Conservation (phyloP, 37 sponge, comb jelly and placozoan genomes). For the Spongilla lacustris region DNA sequence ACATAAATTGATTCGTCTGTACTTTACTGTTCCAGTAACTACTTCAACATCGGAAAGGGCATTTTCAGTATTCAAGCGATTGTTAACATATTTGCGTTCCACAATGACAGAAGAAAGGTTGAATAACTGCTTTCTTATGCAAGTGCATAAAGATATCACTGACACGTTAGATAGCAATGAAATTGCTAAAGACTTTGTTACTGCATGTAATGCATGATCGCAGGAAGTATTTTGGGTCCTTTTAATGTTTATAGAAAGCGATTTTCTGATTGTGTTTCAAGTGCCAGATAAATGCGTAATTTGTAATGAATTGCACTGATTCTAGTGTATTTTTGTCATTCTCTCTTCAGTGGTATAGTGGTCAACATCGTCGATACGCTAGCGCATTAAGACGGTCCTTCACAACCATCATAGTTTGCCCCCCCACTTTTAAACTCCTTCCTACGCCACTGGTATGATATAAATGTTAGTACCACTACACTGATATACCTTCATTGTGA, state of each 20-base stretch:
- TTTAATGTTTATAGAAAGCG: not conserved
- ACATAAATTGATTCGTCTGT: slow-evolving; percentile 52
- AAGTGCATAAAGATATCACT: slow-evolving; percentile 62
- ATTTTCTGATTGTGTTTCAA: not conserved
- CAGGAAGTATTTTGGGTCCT: slow-evolving; percentile 42
- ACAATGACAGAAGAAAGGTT: slow-evolving; percentile 71
- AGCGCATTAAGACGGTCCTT: no score
- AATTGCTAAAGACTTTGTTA: slow-evolving; percentile 38
- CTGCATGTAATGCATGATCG: slow-evolving; percentile 14
- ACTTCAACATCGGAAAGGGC: slow-evolving; percentile 70
- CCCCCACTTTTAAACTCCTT: no score
- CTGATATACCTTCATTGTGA: no score
- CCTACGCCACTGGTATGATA: no score
- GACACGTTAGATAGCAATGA: slow-evolving; percentile 20
- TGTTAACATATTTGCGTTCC: slow-evolving; percentile 56
- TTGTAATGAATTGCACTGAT: not conserved
- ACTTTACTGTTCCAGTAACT: slow-evolving; percentile 73
- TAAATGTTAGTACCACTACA: no score
- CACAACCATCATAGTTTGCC: no score
- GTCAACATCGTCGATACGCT: no score
- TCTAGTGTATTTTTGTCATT: not conserved
- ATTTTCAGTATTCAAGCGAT: slow-evolving; percentile 52
- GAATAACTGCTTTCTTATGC: slow-evolving; percentile 59
- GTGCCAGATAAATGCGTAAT: not conserved
- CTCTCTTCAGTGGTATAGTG: no score